Conservation (phyloP, 2,113 vertebrate genomes). For the Oenanthe oenanthe region DNA sequence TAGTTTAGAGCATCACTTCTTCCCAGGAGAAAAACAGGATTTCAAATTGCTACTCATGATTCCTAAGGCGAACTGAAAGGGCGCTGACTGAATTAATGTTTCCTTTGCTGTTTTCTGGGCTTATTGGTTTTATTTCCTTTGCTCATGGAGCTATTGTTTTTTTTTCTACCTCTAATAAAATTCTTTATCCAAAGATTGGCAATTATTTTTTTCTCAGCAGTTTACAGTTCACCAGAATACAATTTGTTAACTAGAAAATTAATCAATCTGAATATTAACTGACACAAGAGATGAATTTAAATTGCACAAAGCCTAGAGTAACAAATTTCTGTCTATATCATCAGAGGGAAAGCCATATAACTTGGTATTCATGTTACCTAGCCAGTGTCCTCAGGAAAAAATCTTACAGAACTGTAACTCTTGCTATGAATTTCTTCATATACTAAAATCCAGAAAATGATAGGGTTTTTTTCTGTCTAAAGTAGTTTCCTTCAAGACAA, state of each 20-base stretch:
- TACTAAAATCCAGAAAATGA: neutral
- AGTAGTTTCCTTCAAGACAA: neutral
- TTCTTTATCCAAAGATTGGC: constrained; percentile 20
- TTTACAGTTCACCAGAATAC: constrained; percentile 12
- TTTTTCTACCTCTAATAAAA: constrained; percentile 53
- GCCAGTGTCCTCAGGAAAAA: neutral
- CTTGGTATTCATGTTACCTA: neutral
- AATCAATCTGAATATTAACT: constrained; percentile 49
- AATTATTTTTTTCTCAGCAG: constrained; percentile 39
- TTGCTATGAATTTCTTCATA: neutral
- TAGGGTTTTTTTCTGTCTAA: neutral
- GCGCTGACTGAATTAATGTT: constrained; percentile 76
- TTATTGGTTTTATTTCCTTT: constrained; percentile 78
- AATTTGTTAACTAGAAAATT: constrained; percentile 45
- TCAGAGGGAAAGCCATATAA: neutral
- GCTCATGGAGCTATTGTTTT: constrained; percentile 42
- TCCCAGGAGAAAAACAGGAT: constrained; percentile 77
- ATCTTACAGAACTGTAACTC: neutral
- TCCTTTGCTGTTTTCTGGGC: constrained; percentile 61
- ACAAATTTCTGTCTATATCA: neutral
- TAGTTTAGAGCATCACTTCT: constrained; percentile 79
- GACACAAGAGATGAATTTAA: constrained; percentile 4
- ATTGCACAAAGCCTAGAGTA: neutral
- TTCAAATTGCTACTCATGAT: constrained; percentile 77
- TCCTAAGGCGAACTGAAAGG: constrained; percentile 75